Base-by-base conservation (phyloP, 2,888 invertebrate genomes). In the Leptinotarsa tumamoca region DNA sequence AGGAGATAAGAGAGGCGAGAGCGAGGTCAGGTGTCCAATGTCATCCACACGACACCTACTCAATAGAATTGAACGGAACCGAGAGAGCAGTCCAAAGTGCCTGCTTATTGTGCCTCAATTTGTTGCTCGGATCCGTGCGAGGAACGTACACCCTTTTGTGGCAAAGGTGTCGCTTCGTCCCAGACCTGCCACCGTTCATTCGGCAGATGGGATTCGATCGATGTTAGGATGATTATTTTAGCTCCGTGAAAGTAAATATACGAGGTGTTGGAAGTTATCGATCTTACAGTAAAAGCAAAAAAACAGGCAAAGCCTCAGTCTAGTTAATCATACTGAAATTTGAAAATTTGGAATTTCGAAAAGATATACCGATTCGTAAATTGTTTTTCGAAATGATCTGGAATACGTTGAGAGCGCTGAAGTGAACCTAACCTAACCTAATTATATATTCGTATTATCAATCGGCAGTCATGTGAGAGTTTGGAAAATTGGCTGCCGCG, bases 21-120 rank as follows among this genome's bases (percentile, higher is more conserved):
- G 63, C 50, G 74, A 79, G 82, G 82, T 82, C 82, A 84, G 84
- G 84, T 84, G 84, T 84, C 83, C 83, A 79, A 82, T 84, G 80
- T 81, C 83, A 84, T 82, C 84, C 80, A 80, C 82, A 80, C 81
- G 82, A 83, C 83, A 83, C 83, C 84, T 82, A 79, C 79, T 83
- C 81, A 81, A 83, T 82, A 67, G 79, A 75, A 82, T 79, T 74
- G 76, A 78, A 80, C 77, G 71, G 80, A 74, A 78, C 79, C 73
- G 78, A 63, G 43, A 27, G 63, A 70, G 84, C 82, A 83, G 79
- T 80, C 80, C 82, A 82, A 83, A 84, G 83, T 84, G 83, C 82
- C 84, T 83, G 82, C 83, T 84, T 84, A 84, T 84, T 84, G 84
- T 84, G 75, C 81, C 78, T 82, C 83, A 81, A 84, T 84, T 82